These are phyloP conservation scores for Aplocera efformata DNA, from an alignment of 2,888 invertebrate species.

Conservation along the genomic window DNA sequence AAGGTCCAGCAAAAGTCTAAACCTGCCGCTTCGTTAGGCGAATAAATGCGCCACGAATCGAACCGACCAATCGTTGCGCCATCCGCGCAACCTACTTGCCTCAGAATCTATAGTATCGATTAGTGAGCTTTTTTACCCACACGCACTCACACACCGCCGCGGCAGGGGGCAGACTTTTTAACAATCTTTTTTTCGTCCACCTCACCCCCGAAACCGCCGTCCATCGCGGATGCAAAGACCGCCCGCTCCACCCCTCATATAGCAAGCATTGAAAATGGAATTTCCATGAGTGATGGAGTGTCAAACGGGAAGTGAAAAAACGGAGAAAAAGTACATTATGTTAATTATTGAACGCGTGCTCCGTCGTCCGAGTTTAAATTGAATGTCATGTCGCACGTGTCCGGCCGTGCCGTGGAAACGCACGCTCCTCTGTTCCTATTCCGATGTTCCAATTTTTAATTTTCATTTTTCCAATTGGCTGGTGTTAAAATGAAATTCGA, in stretches of 20 bases:
- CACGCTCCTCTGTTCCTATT: slow-evolving; percentile 48
- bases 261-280: slow-evolving; percentile 79
- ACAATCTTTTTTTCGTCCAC: slow-evolving; percentile 79
- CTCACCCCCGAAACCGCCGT: slow-evolving; percentile 75
- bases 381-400: slow-evolving; percentile 72
- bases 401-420: slow-evolving; percentile 44
- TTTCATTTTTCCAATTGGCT: slow-evolving; percentile 39
- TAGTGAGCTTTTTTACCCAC: slow-evolving; percentile 77
- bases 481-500: slow-evolving; percentile 18
- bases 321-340: slow-evolving; percentile 79
- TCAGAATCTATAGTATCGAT: slow-evolving; percentile 80
- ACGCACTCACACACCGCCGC: slow-evolving; percentile 76
- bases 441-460: slow-evolving; percentile 42
- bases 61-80: slow-evolving; percentile 60
- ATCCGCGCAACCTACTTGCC: slow-evolving; percentile 74
- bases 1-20: slow-evolving; percentile 51
- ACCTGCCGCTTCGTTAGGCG: slow-evolving; percentile 64
- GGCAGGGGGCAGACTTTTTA: slow-evolving; percentile 77
- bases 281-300: slow-evolving; percentile 81
- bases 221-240: slow-evolving; percentile 80
- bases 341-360: slow-evolving; percentile 76
- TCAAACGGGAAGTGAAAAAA: slow-evolving; percentile 79
- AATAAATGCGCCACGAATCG: slow-evolving; percentile 49
- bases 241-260: slow-evolving; percentile 68
- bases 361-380: slow-evolving; percentile 74